Conservation (phyloP, 2,113 vertebrate genomes). For the Urocitellus parryii region DNA sequence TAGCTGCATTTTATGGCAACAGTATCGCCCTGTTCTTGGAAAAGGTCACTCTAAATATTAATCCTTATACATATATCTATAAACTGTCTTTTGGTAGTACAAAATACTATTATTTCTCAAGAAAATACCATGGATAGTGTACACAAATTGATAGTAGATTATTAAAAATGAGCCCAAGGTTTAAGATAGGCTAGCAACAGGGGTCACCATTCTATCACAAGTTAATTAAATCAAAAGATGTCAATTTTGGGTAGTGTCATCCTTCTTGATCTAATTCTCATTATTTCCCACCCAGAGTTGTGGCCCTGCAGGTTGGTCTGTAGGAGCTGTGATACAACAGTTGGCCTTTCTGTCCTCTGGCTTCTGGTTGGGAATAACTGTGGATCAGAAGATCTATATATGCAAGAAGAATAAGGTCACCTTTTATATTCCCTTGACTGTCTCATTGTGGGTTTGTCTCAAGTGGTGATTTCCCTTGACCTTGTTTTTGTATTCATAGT, state of each 20-base stretch:
- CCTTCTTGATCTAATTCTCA: neutral
- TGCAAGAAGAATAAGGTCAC: neutral
- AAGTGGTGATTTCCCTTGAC: neutral
- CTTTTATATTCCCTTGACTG: neutral
- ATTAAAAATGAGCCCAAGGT: neutral
- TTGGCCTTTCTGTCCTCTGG: neutral
- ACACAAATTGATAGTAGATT: neutral
- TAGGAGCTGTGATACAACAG: no score
- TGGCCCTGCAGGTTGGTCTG: neutral
- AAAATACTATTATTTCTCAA: neutral
- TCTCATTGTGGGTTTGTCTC: neutral
- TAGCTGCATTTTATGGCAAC: neutral
- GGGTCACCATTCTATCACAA: neutral
- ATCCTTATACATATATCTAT: neutral
- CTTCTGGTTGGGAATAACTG: neutral
- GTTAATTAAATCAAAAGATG: neutral
- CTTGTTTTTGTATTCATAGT: no score
- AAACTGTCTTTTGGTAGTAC: neutral
- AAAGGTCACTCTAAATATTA: neutral
- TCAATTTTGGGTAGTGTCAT: neutral
- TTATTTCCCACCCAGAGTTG: neutral
- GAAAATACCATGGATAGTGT: neutral
- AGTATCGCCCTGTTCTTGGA: neutral
- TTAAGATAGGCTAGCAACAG: neutral
- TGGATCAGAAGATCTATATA: neutral